phyloP scores from a whole-genome alignment of 1,140 invertebrate genomes.

The Hyposmocoma kahamanoa region DNA sequence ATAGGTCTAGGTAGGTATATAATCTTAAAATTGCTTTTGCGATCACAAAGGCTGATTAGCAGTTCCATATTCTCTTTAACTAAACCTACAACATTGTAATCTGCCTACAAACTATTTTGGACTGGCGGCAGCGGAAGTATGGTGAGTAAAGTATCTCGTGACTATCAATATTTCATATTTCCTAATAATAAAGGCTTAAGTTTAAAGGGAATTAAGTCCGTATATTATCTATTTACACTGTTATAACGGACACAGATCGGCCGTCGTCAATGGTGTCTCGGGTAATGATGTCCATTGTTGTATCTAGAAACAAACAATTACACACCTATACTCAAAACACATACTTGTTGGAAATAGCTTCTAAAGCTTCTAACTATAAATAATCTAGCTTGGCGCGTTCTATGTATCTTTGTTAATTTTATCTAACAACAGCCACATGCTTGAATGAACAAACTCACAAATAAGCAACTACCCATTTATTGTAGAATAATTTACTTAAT shows the following conservation, averaged over 20 bases:
- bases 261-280: slow-evolving; percentile 59
- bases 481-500: too few species aligned
- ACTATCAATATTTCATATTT: slow-evolving; percentile 3
- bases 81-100: too few species aligned
- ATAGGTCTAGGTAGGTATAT: too few species aligned
- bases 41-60: not conserved
- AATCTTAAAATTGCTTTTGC: too few species aligned
- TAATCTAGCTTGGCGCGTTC: too few species aligned
- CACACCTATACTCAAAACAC: too few species aligned
- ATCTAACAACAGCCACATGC: too few species aligned
- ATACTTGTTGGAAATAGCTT: too few species aligned
- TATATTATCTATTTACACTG: slow-evolving; percentile 45
- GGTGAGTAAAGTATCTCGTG: not conserved
- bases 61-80: not conserved
- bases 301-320: slow-evolving; percentile 31
- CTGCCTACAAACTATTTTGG: not conserved
- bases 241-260: slow-evolving; percentile 18
- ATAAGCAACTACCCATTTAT: too few species aligned
- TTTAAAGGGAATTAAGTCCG: slow-evolving; percentile 27
- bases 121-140: slow-evolving; percentile 9
- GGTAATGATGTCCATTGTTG: slow-evolving; percentile 54
- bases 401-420: too few species aligned
- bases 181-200: slow-evolving; percentile 13
- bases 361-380: too few species aligned
- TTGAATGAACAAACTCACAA: too few species aligned